These are phyloP conservation scores for Nycticryphes semicollaris DNA, from an alignment of 2,113 vertebrate genomes.

Conservation along the genomic window DNA sequence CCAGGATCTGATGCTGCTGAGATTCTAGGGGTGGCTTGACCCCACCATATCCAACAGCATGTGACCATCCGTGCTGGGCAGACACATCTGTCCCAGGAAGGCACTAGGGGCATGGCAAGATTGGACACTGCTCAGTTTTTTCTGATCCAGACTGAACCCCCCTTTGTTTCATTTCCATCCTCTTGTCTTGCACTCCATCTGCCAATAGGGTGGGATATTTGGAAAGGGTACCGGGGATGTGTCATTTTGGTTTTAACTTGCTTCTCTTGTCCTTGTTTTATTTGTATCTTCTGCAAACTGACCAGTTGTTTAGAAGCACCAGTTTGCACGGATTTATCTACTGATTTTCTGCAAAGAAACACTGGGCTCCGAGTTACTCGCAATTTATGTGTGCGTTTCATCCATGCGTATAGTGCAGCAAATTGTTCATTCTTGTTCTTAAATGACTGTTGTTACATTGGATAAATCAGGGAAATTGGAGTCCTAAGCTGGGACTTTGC, in stretches of 20 bases:
- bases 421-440: not conserved
- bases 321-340: not conserved
- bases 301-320: not conserved
- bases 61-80: not conserved
- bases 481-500: not conserved
- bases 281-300: not conserved
- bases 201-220: not conserved
- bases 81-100: not conserved
- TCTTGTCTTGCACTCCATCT: not conserved
- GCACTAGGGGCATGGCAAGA: not conserved
- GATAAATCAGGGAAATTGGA: not conserved
- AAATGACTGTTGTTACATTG: not conserved
- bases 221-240: rapidly evolving
- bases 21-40: not conserved
- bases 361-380: not conserved
- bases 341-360: not conserved
- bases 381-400: rapidly evolving
- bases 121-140: not conserved
- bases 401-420: not conserved
- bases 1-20: not conserved
- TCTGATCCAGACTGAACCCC: rapidly evolving
- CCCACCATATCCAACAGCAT: not conserved
- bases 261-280: not conserved
- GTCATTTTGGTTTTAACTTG: not conserved
- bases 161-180: not conserved